Evolutionary conservation across 2,113 vertebrate species (phyloP).

Genomic region (Saccopteryx bilineata): DNA sequence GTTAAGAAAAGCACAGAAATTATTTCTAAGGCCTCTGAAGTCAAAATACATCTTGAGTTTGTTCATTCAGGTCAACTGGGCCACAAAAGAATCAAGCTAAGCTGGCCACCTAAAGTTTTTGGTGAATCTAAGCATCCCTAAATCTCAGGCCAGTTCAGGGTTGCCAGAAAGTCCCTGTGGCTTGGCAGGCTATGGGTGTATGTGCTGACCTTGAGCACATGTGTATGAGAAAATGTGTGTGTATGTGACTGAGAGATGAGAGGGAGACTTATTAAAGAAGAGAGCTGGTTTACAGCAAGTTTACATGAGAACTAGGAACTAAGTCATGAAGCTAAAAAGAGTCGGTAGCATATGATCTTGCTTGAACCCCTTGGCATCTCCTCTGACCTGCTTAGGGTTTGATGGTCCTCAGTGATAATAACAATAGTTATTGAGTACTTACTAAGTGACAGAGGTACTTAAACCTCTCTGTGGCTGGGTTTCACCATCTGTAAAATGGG

Average conservation of each 20-base stretch:
- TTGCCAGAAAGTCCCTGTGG: background rate
- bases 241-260: background rate
- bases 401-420: background rate
- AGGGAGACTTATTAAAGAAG: background rate
- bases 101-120: background rate
- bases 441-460: background rate
- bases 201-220: background rate
- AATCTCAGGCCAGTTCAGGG: background rate
- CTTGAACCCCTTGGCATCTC: background rate
- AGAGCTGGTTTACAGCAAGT: background rate
- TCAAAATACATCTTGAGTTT: constrained; percentile 28
- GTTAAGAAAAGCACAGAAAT: background rate
- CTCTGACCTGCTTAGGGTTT: constrained; percentile 22
- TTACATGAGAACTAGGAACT: background rate
- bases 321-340: constrained; percentile 21
- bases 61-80: background rate
- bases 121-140: background rate
- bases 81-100: background rate
- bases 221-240: background rate
- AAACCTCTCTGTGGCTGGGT: background rate
- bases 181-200: background rate
- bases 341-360: background rate
- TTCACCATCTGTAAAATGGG: constrained; percentile 10
- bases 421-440: background rate
- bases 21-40: background rate